Conservation (phyloP, 2,113 vertebrate species). For the Erythrocebus patas region DNA sequence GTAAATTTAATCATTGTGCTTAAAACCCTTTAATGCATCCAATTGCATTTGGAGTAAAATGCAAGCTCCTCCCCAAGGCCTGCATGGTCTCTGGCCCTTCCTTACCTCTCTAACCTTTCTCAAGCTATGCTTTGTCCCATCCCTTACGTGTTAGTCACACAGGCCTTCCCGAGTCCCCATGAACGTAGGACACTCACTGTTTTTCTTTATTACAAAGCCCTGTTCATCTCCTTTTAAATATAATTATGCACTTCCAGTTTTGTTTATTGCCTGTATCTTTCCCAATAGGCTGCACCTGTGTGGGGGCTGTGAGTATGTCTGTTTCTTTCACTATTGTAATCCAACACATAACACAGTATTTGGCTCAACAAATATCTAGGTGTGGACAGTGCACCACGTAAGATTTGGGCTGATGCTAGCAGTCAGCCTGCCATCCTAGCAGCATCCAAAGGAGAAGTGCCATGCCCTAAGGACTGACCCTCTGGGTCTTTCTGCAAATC, state of each 20-base stretch:
- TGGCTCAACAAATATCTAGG: not conserved
- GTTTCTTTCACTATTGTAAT: not conserved
- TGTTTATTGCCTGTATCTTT: not conserved
- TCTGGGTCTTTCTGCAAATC: not conserved
- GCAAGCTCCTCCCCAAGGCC: not conserved
- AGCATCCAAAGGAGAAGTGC: not conserved
- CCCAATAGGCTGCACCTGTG: too few species aligned
- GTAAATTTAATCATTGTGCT: not conserved
- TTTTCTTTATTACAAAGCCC: not conserved
- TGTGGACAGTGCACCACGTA: not conserved
- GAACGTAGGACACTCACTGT: accelerated
- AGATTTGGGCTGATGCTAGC: not conserved
- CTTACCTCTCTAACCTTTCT: not conserved
- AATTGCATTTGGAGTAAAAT: not conserved
- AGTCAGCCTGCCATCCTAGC: not conserved
- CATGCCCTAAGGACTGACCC: not conserved
- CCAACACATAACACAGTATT: not conserved
- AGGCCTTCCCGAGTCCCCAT: not conserved
- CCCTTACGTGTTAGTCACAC: not conserved
- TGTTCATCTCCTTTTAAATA: not conserved
- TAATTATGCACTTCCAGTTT: not conserved
- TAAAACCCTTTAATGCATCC: not conserved
- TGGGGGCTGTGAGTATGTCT: not conserved
- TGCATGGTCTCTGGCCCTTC: not conserved
- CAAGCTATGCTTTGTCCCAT: not conserved